Base-by-base conservation (phyloP, 2,113 vertebrate genomes). In the Halichoerus grypus region DNA sequence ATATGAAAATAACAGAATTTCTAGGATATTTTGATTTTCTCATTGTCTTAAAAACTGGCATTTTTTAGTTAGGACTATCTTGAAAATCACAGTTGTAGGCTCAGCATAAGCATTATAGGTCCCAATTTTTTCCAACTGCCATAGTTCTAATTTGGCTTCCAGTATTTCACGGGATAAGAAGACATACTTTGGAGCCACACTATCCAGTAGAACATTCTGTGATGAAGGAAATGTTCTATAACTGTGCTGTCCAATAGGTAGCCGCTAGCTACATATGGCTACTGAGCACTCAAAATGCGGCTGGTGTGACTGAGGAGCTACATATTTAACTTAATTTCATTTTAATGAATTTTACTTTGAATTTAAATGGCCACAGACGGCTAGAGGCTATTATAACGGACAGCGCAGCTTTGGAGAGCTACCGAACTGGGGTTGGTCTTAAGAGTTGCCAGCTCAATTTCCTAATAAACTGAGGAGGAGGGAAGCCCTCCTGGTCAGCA, bases 1-100 rank as follows among this genome's bases (percentile, higher is more conserved):
- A 93, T 31, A 93, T 79, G 1, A 88, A 96, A 88, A 67, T 22
- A 65, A 31, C 39, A 95, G 81, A 97, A 67, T 72, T 76, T 86
- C 42, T 67, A 93, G 51, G 8, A 87, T 77, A 72, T 46, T 92
- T 61, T 91, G 76, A 74, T 87, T 57, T 36, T 71, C n/a, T 51
- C 76, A 16, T 24, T 76, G 67, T 86, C 63, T 28, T 77, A 88
- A 88, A 95, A 61, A 33, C 21, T 71, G 65, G 36, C 19, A 77
- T 46, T 95, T 95, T 95, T 96, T 55, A 95, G 51, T 86, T 51
- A 84, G 72, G 42, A 49, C 26, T 88, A 22, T 39, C 22, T 92
- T 85, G 71, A 95, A 96, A 85, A 86, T 57, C 57, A 80, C 26
- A 14, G 16, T 39, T 42, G 63, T 4, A 61, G 71, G n/a, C 46